Evolutionary conservation across 1,140 invertebrate species (phyloP).

Genomic region (Protaetia brevitarsis): DNA sequence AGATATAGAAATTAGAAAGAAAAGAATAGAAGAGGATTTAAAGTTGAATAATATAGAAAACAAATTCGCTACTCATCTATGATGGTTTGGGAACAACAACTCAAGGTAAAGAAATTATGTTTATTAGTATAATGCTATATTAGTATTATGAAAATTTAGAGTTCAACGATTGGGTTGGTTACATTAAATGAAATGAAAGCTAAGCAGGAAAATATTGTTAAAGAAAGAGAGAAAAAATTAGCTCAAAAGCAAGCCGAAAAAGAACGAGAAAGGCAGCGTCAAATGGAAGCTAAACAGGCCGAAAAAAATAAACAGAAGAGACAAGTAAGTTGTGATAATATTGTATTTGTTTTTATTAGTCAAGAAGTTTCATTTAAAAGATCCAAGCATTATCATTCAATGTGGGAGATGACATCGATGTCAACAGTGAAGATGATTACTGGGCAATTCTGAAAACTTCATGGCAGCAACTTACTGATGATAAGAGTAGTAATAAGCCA

Average conservation of each 20-base stretch:
- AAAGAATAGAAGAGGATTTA: conserved; percentile 97
- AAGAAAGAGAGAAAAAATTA: conserved; percentile 90
- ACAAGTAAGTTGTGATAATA: conserved; percentile 55
- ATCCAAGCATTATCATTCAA: conserved; percentile 93
- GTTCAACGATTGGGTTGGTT: conserved; percentile 92
- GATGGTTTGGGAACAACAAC: conserved; percentile 98
- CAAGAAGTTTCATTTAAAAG: conserved; percentile 42
- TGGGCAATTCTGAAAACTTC: no score
- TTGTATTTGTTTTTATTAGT: conserved; percentile 31
- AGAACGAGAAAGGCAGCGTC: conserved; percentile 80
- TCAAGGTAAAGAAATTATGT: conserved; percentile 71
- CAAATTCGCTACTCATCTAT: conserved; percentile 99
- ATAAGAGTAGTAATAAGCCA: conserved; percentile 24
- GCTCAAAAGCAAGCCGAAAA: conserved; percentile 91
- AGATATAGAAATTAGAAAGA: conserved; percentile 93
- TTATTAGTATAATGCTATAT: conserved; percentile 23
- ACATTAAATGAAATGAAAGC: conserved; percentile 99
- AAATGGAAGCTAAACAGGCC: conserved; percentile 85
- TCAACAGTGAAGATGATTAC: conserved; percentile 46
- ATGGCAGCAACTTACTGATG: conserved; percentile 37
- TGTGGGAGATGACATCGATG: conserved; percentile 70
- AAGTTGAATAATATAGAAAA: conserved; percentile 95
- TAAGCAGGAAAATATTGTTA: conserved; percentile 94
- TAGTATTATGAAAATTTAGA: conserved; percentile 56
- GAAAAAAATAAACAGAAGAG: conserved; percentile 89